Evolutionary conservation across 2,797 vertebrate genomes (phyloP).

Genomic region (Rhinophrynus dorsalis): DNA sequence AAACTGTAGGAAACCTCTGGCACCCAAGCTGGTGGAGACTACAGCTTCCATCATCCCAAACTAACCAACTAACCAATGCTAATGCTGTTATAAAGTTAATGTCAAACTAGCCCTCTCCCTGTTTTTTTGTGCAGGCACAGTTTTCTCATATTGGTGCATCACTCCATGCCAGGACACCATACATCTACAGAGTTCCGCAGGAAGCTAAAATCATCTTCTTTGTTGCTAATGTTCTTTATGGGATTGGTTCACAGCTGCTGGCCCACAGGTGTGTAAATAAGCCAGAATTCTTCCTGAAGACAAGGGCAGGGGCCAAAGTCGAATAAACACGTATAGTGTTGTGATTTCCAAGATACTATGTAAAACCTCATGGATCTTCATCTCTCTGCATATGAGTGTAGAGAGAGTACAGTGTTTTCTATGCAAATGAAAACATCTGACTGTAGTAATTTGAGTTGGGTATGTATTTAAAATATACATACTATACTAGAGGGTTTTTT

Average conservation of each 20-base stretch:
- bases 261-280: constrained; percentile 83
- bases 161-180: constrained; percentile 91
- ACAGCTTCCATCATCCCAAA: too few species aligned
- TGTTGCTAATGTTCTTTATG: constrained; percentile 79
- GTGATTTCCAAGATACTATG: too few species aligned
- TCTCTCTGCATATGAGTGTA: neutral
- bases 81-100: too few species aligned
- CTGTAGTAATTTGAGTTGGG: too few species aligned
- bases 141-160: constrained; percentile 91
- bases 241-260: constrained; percentile 82
- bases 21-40: too few species aligned
- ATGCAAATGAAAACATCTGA: too few species aligned
- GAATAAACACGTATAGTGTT: constrained; percentile 67
- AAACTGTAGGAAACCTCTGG: too few species aligned
- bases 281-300: constrained; percentile 83
- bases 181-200: constrained; percentile 86
- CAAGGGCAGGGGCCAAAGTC: constrained; percentile 69
- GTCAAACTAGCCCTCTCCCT: too few species aligned
- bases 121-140: constrained; percentile 78
- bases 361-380: neutral
- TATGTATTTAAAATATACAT: too few species aligned
- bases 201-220: constrained; percentile 79
- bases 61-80: too few species aligned
- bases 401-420: too few species aligned
- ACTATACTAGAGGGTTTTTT: too few species aligned